Evolutionary conservation across 2,113 vertebrate genomes (phyloP).

Genomic region (Manacus vitellinus): DNA sequence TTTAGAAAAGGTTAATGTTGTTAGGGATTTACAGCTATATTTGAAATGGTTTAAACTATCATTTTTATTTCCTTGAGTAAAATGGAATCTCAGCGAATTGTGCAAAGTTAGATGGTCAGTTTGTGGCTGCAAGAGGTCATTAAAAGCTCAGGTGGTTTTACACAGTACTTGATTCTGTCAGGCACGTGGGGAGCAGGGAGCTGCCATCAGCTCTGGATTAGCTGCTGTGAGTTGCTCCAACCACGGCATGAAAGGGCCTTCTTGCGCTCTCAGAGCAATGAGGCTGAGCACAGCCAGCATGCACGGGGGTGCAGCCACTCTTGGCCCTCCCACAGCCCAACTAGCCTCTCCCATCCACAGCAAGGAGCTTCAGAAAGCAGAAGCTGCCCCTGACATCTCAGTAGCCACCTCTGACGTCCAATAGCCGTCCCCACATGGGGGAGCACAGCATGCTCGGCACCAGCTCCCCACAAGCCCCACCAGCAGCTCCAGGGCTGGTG

Average conservation of each 20-base stretch:
- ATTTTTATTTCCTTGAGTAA: slow-evolving; percentile 50
- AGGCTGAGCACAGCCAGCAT: not conserved
- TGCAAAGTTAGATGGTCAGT: slow-evolving; percentile 15
- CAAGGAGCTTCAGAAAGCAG: not conserved
- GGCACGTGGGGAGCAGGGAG: not conserved
- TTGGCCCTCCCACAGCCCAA: not conserved
- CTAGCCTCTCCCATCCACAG: not conserved
- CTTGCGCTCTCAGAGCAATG: not conserved
- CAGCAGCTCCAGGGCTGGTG: not conserved
- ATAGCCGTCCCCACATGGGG: fast-evolving
- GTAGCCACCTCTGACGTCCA: not conserved
- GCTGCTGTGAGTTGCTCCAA: not conserved
- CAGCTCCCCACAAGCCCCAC: fast-evolving
- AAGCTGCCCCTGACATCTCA: not conserved
- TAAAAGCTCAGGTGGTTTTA: slow-evolving; percentile 15
- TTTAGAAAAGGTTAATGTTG: slow-evolving; percentile 55
- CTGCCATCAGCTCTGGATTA: not conserved
- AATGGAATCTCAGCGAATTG: not conserved
- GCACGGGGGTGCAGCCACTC: too few relatives aligned
- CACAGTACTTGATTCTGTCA: not conserved
- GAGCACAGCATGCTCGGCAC: fast-evolving
- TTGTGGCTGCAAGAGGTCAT: slow-evolving; percentile 1
- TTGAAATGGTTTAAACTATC: slow-evolving; percentile 38
- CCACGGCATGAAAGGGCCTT: not conserved
- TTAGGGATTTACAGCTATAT: slow-evolving; percentile 39